Evolutionary conservation across 1,140 invertebrate genomes (phyloP), one percentile per base, ranked within the genome.

Genomic region (Drosophila pandora): DNA sequence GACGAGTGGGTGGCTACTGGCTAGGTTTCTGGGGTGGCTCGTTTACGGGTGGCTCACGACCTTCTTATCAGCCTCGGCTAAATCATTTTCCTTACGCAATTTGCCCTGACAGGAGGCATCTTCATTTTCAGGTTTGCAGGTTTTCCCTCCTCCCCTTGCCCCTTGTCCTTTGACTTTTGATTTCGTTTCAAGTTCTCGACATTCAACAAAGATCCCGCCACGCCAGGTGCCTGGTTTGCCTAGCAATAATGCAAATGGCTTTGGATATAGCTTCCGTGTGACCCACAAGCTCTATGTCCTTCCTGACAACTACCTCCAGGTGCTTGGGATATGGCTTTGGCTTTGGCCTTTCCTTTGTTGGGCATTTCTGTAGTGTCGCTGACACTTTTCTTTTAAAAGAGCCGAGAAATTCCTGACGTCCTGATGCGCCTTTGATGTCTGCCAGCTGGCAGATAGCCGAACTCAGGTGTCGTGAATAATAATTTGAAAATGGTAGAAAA

Each of bases 181-280:
- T 76, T 88, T 76, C 75, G 70, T 76, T 85, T 82, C 65, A 79
- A 76, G 75, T 76, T 87, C 65, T 67, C 32, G 49, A 47, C 54
- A 65, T 68, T 62, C 53, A 55, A 58, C 52, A n/a, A 45, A 52
- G 49, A 54, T 34, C 48, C 23, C 23, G 12, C 41, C 4, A 25
- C 59, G 32, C 68, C 21, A 17, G 17, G 41, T 69, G 25, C 25
- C 39, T 23, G 30, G 50, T 3, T 21, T 37, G 58, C 25, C 50
- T 64, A 60, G 72, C 72, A 83, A 79, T 88, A 88, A 87, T 87
- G 83, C 84, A 89, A 87, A 87, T 88, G 79, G 74, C 71, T 88
- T 79, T 79, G 39, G 75, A 78, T 79, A 75, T 79, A 48, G 75
- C 83, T 88, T 81, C 65, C 82, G 74, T 70, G 71, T 81, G 68